Percentiles rank a stretch among this genome's conserved stretches.
Evolutionary conservation across 2,888 invertebrate species (phyloP).

Genomic region (Herminia tarsipennalis): DNA sequence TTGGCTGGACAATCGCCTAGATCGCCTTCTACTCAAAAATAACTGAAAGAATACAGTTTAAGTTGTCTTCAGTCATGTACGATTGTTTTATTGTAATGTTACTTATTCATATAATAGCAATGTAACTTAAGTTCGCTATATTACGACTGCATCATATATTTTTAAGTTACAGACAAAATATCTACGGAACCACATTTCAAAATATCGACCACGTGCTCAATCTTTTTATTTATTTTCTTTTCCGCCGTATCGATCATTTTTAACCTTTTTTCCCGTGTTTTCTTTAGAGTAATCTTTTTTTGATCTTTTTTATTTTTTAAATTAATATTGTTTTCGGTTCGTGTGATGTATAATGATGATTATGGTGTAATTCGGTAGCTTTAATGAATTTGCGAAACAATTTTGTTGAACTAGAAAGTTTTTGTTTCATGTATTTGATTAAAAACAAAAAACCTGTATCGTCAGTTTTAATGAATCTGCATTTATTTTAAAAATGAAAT

Average conservation of each 20-base stretch:
- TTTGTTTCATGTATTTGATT: conserved; percentile 36
- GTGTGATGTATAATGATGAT: conserved; percentile 66
- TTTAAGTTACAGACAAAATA: neutral
- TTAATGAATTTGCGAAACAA: conserved; percentile 61
- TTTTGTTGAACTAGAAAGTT: conserved; percentile 20
- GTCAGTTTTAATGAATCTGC: neutral
- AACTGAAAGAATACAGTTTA: too few species aligned
- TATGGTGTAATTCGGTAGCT: conserved; percentile 57
- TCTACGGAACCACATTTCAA: conserved; percentile 28
- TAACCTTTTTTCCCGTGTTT: conserved; percentile 46
- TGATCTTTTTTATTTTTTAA: conserved; percentile 41
- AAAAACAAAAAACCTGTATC: conserved; percentile 16
- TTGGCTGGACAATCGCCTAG: too few species aligned
- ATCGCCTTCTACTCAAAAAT: too few species aligned
- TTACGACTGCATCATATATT: too few species aligned
- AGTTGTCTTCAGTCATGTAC: too few species aligned
- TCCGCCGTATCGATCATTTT: conserved; percentile 43
- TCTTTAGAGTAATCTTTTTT: conserved; percentile 43
- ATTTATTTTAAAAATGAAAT: neutral
- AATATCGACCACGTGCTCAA: conserved; percentile 33
- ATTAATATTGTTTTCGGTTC: conserved; percentile 68
- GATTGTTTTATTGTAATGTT: too few species aligned
- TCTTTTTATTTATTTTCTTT: conserved; percentile 34
- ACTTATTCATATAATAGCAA: too few species aligned
- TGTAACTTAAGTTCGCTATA: too few species aligned